Evolutionary conservation across 2,797 vertebrate genomes (phyloP), one percentile per base, ranked within the genome.

Genomic region (Sciaenops ocellatus): DNA sequence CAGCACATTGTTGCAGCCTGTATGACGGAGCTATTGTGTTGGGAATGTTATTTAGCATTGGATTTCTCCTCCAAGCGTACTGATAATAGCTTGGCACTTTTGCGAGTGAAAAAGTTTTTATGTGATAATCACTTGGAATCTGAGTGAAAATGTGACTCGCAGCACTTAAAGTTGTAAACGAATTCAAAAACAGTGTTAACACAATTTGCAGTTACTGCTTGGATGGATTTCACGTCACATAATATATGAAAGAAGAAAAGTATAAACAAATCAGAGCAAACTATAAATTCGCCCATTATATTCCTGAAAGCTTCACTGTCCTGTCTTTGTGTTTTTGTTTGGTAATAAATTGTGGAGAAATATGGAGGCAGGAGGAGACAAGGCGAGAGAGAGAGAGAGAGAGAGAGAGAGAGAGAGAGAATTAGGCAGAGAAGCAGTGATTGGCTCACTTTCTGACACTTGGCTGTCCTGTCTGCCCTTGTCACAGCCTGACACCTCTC

Each of bases 381-480:
- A 69, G 75, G 69, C 7, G 47, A 41, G 64, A 30, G 63, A 20
- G 42, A 66, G 63, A 20, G 42, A 66, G 54, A 48, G 30, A 26
- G 5, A 62, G 20, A 51, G 17, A 55, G 17, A n/a, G 34, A 24
- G 6, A 20, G 41, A 15, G 68, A 20, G 26, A 63, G 66, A 69
- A 71, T 38, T 20, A 70, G 34, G 64, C 50, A 60, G 57, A 28
- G 54, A 38, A 11, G 69, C 59, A 69, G 71, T 54, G 80, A 76
- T 20, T 44, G 68, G 52, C 73, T 82, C 78, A 60, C 73, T 88
- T 55, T 62, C 69, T 83, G 90, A 92, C 83, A 84, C 83, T 89
- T 90, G 89, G 92, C 90, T 67, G 89, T 91, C 89, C 87, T 75
- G 68, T 73, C 75, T 84, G 89, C 82, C 92, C 93, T 94, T 93